Evolutionary conservation across 2,797 vertebrate genomes (phyloP), one percentile per base, ranked within the genome.

Genomic region (Malurus splendens): DNA sequence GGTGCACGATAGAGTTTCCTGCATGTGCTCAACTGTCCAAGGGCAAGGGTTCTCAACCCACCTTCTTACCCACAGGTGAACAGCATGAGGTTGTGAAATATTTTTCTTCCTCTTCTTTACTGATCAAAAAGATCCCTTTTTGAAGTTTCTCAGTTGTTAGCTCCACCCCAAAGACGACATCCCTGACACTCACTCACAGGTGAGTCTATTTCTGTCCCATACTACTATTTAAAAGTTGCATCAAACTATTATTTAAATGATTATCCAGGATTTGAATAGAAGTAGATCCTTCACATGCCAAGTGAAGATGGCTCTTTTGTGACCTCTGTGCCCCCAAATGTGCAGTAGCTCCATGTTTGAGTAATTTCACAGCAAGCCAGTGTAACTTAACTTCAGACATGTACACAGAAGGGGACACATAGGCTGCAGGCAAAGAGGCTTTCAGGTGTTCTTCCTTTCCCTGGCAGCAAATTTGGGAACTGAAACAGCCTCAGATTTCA

Each of bases 381-480:
- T 11, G 25, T 27, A 47, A 87, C 7, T 48, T 38, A 28, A 36
- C 6, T 74, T 67, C 51, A 54, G 54, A 44, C 9, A 82, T 23
- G 32, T 18, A 9, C 0, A 0, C 12, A 7, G 25, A 65, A 50
- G 15, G 32, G 7, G 8, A 32, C 15, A 20, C 2, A 6, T 0
- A 25, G 15, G 8, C 16, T 83, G 27, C 17, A 47, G 36, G 11
- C 38, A 54, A 50, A 67, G 51, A 28, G 6, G 8, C 22, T 16
- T 74, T 80, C 70, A 47, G 22, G 16, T 61, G 19, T 38, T 7
- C 22, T 74, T 80, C 24, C 17, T 38, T 71, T 45, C 28, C 24
- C 44, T 52, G 39, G 65, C 44, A 77, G 4, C 11, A 77, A 68
- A 28, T 32, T 3, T 71, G 55, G 66, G 25, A 60, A n/a, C 12